Percentiles rank a stretch among this genome's conserved stretches.
phyloP scores from a whole-genome alignment of 1,140 invertebrate genomes.

The Euwallacea similis region DNA sequence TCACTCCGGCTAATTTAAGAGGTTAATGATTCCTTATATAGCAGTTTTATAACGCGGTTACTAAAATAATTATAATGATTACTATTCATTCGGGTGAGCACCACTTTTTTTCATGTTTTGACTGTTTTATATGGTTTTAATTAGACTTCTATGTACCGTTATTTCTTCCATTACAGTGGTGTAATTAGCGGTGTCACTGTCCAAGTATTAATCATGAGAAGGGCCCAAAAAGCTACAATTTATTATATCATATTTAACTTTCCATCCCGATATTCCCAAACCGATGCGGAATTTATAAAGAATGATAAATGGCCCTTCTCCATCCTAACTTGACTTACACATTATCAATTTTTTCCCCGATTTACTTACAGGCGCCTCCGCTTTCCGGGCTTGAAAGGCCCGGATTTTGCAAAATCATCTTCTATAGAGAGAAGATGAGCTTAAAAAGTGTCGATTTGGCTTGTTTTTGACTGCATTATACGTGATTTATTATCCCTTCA shows the following conservation, averaged over 20 bases:
- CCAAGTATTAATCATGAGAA: no score
- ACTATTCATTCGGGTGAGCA: conserved; percentile 17
- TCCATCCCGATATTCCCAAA: conserved; percentile 16
- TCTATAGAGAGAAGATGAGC: conserved; percentile 41
- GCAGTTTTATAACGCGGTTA: conserved; percentile 14
- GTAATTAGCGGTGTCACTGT: no score
- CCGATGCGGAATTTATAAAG: conserved; percentile 20
- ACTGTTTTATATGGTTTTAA: conserved; percentile 10
- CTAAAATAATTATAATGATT: conserved; percentile 8
- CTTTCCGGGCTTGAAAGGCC: conserved; percentile 29
- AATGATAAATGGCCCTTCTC: conserved; percentile 30
- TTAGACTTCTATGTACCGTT: conserved; percentile 6
- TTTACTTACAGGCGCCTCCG: conserved; percentile 30
- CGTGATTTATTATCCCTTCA: conserved; percentile 45
- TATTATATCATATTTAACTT: conserved; percentile 5
- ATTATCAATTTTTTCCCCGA: conserved; percentile 39
- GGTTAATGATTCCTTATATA: conserved; percentile 9
- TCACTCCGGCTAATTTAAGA: conserved; percentile 19
- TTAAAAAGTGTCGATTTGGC: conserved; percentile 49
- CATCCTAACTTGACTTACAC: conserved; percentile 33
- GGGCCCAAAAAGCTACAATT: no score
- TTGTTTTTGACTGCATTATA: conserved; percentile 49
- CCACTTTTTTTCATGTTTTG: conserved; percentile 14
- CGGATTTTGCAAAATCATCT: conserved; percentile 43
- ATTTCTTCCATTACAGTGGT: neutral